Percentiles rank a stretch among this genome's conserved stretches.
Evolutionary conservation across 2,888 invertebrate species (phyloP).

Genomic region (Diplolepis rosae): DNA sequence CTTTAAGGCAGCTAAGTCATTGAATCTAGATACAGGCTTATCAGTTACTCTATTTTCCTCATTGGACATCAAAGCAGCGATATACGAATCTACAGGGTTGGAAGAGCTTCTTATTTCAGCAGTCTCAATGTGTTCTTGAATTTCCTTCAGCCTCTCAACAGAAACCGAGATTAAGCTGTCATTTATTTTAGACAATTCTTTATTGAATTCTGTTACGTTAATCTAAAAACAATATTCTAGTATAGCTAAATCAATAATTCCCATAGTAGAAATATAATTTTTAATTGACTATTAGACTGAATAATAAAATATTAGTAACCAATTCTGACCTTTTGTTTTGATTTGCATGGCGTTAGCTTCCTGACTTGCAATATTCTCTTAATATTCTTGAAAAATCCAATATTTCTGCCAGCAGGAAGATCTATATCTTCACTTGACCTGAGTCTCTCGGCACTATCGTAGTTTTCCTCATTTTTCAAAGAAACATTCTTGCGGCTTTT

Average conservation of each 20-base stretch:
- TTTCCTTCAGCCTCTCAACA: not conserved
- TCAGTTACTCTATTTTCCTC: not conserved
- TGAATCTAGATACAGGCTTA: conserved; percentile 6
- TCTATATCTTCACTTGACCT: conserved; percentile 38
- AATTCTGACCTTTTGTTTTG: conserved; percentile 57
- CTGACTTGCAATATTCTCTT: conserved; percentile 56
- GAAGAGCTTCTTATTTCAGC: not conserved
- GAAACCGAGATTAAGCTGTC: not conserved
- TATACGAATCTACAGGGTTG: conserved; percentile 15
- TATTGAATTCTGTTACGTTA: not conserved
- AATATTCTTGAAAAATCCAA: conserved; percentile 57
- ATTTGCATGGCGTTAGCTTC: conserved; percentile 53
- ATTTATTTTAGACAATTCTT: not conserved
- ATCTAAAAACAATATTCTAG: not conserved
- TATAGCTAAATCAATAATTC: not conserved
- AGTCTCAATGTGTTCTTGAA: not conserved
- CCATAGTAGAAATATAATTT: too few relatives aligned
- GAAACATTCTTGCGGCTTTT: conserved; percentile 40
- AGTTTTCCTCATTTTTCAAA: conserved; percentile 36
- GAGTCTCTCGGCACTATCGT: conserved; percentile 34
- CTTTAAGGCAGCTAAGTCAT: not conserved
- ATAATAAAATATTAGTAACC: too few relatives aligned
- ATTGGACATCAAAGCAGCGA: conserved; percentile 2
- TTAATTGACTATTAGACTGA: too few relatives aligned
- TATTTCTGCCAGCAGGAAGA: conserved; percentile 42